Evolutionary conservation across 2,797 vertebrate species (phyloP).

Genomic region (Oreortyx pictus): DNA sequence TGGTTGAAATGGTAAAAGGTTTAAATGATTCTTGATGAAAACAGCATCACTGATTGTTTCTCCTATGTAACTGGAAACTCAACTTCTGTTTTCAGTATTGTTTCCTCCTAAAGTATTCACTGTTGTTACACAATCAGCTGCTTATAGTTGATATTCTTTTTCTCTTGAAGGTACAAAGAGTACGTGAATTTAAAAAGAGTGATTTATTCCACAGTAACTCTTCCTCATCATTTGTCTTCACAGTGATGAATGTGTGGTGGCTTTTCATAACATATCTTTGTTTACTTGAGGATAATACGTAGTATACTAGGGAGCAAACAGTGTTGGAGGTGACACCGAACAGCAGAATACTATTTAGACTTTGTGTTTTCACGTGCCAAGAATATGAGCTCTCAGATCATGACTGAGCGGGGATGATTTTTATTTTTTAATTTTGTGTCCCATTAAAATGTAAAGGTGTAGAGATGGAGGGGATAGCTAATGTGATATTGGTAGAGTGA

Average conservation of each 20-base stretch:
- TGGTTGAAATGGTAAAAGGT: background rate
- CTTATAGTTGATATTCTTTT: background rate
- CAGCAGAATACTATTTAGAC: background rate
- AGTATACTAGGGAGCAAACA: background rate
- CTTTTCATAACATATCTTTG: background rate
- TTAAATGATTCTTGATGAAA: background rate
- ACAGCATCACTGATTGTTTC: background rate
- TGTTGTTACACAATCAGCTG: background rate
- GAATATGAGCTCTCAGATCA: background rate
- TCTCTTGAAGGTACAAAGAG: background rate
- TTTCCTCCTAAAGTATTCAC: background rate
- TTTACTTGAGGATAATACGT: background rate
- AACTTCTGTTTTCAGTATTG: background rate
- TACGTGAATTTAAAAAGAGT: background rate
- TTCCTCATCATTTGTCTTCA: background rate
- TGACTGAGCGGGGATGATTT: background rate
- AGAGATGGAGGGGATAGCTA: background rate
- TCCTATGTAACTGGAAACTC: fast-evolving
- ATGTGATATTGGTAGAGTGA: background rate
- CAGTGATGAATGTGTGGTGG: background rate
- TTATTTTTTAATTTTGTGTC: background rate
- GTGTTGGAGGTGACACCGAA: background rate
- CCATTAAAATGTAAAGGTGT: background rate
- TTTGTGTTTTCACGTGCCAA: background rate
- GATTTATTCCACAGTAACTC: background rate